Percentiles rank a stretch among this genome's conserved stretches.
Conservation (phyloP, 2,888 invertebrate species). For the Zaprionus obscuricornis region DNA sequence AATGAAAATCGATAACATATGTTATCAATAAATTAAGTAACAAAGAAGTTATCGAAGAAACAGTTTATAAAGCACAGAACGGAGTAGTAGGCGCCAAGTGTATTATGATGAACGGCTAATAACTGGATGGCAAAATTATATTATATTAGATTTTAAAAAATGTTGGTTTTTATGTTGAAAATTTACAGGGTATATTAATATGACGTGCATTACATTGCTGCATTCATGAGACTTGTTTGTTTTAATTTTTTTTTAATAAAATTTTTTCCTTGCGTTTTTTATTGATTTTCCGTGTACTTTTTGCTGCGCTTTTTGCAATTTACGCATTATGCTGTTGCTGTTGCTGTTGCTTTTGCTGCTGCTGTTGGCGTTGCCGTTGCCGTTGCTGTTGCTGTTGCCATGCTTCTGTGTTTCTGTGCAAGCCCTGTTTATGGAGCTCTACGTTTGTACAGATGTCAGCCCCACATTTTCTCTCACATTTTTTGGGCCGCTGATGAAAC, state of each 20-base stretch:
- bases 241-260: constrained; percentile 31
- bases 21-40: too few relatives aligned
- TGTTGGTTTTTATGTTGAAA: too few relatives aligned
- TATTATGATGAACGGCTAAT: too few relatives aligned
- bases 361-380: background rate
- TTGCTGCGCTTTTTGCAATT: constrained; percentile 53
- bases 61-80: too few relatives aligned
- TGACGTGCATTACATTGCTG: too few relatives aligned
- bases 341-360: background rate
- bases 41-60: too few relatives aligned
- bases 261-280: constrained; percentile 30
- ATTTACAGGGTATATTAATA: too few relatives aligned
- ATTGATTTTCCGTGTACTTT: constrained; percentile 62
- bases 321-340: constrained; percentile 47
- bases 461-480: constrained; percentile 50
- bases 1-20: too few relatives aligned
- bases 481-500: constrained; percentile 23
- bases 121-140: too few relatives aligned
- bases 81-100: too few relatives aligned
- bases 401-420: constrained; percentile 32
- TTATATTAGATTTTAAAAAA: too few relatives aligned
- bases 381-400: background rate
- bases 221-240: too few relatives aligned
- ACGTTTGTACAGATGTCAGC: constrained; percentile 72
- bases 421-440: constrained; percentile 73